Evolutionary conservation across 2,888 invertebrate species (phyloP).

Genomic region (Cephonodes hylas): DNA sequence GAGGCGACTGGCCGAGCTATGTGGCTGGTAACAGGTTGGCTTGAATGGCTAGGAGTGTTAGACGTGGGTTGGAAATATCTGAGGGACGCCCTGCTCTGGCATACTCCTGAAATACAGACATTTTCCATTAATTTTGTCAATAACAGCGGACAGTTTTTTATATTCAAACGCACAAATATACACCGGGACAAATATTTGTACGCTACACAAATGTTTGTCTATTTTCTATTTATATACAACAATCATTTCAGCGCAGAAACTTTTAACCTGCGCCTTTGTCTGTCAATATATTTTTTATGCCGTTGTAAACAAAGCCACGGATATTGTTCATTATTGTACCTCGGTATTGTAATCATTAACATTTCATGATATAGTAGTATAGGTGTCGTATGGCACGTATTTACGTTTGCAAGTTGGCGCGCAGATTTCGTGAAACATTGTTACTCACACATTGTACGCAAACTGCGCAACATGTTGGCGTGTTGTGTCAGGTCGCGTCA

Average conservation of each 20-base stretch:
- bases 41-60: neutral
- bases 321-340: neutral
- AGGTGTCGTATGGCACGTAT: neutral
- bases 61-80: neutral
- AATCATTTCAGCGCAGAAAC: too few species aligned
- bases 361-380: neutral
- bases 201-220: too few species aligned
- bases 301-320: neutral
- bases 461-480: neutral
- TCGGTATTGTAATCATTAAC: neutral
- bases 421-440: neutral
- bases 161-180: too few species aligned
- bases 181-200: too few species aligned
- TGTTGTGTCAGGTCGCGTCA: slow-evolving; percentile 6
- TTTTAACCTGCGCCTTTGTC: too few species aligned
- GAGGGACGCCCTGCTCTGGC: neutral
- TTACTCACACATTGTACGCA: neutral
- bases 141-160: too few species aligned
- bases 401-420: neutral
- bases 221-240: too few species aligned
- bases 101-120: neutral
- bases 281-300: too few species aligned
- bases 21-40: slow-evolving; percentile 12
- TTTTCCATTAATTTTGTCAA: too few species aligned
- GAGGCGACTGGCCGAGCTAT: slow-evolving; percentile 59